Evolutionary conservation across 2,797 vertebrate species (phyloP).

Genomic region (Halcyon leucocephala): DNA sequence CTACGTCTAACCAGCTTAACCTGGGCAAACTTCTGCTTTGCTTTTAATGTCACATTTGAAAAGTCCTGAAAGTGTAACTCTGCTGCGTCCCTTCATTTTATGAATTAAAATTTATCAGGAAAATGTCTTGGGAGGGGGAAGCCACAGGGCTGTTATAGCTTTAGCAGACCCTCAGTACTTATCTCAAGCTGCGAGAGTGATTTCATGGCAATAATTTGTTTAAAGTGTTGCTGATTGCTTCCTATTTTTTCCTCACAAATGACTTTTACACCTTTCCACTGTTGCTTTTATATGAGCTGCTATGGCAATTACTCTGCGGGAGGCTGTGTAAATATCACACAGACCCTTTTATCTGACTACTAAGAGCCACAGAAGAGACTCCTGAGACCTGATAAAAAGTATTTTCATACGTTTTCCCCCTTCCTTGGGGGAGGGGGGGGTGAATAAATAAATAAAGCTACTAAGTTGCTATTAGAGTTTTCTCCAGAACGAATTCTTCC

Average conservation of each 20-base stretch:
- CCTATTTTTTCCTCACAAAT: slow-evolving; percentile 81
- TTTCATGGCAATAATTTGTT: slow-evolving; percentile 84
- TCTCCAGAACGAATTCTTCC: background rate
- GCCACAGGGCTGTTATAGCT: slow-evolving; percentile 57
- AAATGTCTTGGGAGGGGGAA: slow-evolving; percentile 41
- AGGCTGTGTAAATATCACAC: slow-evolving; percentile 56
- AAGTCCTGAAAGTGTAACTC: background rate
- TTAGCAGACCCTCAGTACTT: slow-evolving; percentile 74
- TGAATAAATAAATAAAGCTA: background rate
- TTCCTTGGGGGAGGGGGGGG: background rate
- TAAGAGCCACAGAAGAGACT: slow-evolving; percentile 20
- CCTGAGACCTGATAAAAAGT: slow-evolving; percentile 38
- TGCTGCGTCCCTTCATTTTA: slow-evolving; percentile 1
- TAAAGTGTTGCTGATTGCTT: slow-evolving; percentile 84
- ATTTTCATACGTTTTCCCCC: slow-evolving; percentile 1
- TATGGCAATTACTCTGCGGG: slow-evolving; percentile 58
- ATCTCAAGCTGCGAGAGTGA: slow-evolving; percentile 77
- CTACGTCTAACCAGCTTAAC: background rate
- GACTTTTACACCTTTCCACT: slow-evolving; percentile 83
- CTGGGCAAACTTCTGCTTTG: background rate
- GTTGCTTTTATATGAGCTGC: slow-evolving; percentile 64
- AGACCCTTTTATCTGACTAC: slow-evolving; percentile 52
- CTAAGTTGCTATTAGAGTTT: background rate
- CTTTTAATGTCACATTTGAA: background rate
- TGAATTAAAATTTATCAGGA: slow-evolving; percentile 37